Evolutionary conservation across 2,113 vertebrate species (phyloP).

Genomic region (Micronisus gabar): DNA sequence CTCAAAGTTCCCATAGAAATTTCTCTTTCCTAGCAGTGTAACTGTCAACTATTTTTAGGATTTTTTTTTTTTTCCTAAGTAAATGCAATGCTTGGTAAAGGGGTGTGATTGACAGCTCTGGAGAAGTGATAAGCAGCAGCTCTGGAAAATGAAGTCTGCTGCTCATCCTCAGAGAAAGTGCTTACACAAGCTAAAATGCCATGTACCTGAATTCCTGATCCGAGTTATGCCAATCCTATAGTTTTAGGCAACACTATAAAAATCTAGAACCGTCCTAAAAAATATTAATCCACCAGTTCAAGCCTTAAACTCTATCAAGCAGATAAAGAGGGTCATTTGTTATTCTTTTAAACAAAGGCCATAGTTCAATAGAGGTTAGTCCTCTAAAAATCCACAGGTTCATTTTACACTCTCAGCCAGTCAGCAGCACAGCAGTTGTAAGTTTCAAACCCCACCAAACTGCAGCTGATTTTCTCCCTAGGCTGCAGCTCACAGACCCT

Average conservation of each 20-base stretch:
- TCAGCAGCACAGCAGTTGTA: too few relatives aligned
- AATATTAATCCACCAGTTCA: not conserved
- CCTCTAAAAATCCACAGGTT: not conserved
- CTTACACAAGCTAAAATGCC: not conserved
- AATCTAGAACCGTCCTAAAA: not conserved
- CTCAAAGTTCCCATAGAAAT: slow-evolving; percentile 8
- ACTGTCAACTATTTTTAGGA: slow-evolving; percentile 38
- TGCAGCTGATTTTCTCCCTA: not conserved
- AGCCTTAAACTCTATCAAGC: not conserved
- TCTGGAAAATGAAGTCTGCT: not conserved
- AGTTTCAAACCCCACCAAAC: not conserved
- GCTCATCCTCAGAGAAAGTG: not conserved
- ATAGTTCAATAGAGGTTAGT: not conserved
- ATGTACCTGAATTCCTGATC: not conserved
- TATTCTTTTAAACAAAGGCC: not conserved
- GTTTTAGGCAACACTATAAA: not conserved
- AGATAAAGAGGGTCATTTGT: not conserved
- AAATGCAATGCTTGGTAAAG: not conserved
- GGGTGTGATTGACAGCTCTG: slow-evolving; percentile 21
- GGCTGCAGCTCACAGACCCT: not conserved
- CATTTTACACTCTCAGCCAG: not conserved
- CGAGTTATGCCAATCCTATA: not conserved
- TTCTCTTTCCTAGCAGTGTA: not conserved
- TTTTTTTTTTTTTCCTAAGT: not conserved
- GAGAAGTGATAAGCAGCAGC: not conserved